Conservation (phyloP, 2,797 vertebrate genomes). For the Sphenodon punctatus region DNA sequence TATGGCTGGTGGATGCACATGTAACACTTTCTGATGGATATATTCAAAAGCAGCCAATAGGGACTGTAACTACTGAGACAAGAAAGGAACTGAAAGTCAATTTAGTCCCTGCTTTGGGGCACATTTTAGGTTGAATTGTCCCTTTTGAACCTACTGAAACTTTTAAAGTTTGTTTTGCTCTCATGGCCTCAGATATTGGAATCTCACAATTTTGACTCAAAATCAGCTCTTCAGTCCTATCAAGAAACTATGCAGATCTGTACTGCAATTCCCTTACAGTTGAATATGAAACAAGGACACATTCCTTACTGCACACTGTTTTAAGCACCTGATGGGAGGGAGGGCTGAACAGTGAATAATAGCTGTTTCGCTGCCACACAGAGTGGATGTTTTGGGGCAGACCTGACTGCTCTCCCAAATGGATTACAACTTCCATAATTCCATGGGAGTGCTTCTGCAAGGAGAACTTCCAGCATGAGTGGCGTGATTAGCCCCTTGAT, state of each 20-base stretch:
- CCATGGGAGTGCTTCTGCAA: no score
- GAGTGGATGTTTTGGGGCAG: no score
- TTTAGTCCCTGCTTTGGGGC: neutral
- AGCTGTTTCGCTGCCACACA: no score
- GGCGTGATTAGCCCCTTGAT: no score
- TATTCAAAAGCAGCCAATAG: neutral
- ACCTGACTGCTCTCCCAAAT: no score
- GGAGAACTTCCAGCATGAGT: no score
- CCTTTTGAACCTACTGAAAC: neutral
- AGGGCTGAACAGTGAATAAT: no score
- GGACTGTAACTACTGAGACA: neutral
- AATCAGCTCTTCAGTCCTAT: neutral
- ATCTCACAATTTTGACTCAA: slow-evolving; percentile 1
- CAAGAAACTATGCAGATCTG: neutral
- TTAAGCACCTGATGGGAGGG: no score
- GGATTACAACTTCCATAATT: no score
- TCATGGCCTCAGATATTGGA: neutral
- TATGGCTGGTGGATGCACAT: fast-evolving
- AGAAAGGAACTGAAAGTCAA: neutral
- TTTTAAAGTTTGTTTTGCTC: neutral
- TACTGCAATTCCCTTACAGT: neutral
- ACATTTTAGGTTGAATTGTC: neutral
- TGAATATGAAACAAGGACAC: neutral
- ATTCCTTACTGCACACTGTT: no score
- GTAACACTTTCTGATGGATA: neutral